Conservation (phyloP, 2,797 vertebrate species). For the Alexandromys oeconomus region DNA sequence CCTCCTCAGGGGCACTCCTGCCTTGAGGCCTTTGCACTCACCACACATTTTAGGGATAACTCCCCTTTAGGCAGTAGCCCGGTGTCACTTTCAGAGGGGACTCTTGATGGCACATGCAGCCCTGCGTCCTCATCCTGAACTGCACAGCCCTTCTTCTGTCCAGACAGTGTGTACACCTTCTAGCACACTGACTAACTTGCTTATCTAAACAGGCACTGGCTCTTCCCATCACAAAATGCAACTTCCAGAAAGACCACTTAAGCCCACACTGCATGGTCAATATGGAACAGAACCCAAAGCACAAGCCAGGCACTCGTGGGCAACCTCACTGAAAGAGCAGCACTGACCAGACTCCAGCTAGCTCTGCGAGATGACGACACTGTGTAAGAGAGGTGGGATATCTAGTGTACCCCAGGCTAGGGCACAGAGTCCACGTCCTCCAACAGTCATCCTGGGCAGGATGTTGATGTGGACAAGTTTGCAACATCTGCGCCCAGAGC, state of each 20-base stretch:
- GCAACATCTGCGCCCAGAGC: not conserved
- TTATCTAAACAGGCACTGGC: not conserved
- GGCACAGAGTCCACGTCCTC: not conserved
- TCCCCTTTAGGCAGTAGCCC: not conserved
- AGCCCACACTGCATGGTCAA: not conserved
- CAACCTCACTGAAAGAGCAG: not conserved
- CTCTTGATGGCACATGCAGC: not conserved
- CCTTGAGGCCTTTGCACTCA: not conserved
- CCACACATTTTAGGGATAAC: not conserved
- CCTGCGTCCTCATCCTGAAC: not conserved
- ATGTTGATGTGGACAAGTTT: not conserved
- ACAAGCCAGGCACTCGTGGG: not conserved
- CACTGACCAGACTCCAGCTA: not conserved
- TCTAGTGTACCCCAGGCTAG: not conserved
- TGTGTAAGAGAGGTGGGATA: rapidly evolving
- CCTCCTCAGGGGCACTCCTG: not conserved
- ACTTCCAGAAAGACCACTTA: not conserved
- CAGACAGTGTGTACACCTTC: not conserved
- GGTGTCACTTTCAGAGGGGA: not conserved
- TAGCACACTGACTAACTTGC: not conserved
- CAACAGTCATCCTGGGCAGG: not conserved
- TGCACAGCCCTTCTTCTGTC: not conserved
- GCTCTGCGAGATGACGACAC: not conserved
- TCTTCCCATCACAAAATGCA: not conserved
- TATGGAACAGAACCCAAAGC: not conserved